A percentile compares a stretch with the other conserved stretches of the same genome.
Evolutionary conservation across 2,888 invertebrate genomes (phyloP).

Genomic region (Psylliodes chrysocephalus): DNA sequence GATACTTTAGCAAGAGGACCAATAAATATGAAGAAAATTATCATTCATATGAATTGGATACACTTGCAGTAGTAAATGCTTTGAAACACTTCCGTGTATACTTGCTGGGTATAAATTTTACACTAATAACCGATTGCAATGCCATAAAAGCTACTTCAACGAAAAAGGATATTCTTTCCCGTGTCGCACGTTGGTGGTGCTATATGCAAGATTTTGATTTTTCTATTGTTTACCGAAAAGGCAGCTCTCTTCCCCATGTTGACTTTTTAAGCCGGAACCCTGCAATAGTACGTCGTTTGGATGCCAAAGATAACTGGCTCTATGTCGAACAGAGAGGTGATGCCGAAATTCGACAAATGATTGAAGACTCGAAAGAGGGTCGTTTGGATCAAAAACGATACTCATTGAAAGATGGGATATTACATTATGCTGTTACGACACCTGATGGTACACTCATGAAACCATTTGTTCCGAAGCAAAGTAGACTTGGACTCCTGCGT

Average conservation of each 20-base stretch:
- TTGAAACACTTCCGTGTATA: no score
- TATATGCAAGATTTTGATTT: slow-evolving; percentile 45
- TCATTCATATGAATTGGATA: no score
- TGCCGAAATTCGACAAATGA: slow-evolving; percentile 13
- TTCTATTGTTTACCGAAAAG: slow-evolving; percentile 35
- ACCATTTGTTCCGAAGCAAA: slow-evolving; percentile 40
- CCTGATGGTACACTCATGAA: slow-evolving; percentile 14
- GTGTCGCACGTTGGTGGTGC: slow-evolving; percentile 46
- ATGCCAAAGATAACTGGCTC: background rate
- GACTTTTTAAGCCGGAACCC: no score
- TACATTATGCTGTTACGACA: slow-evolving; percentile 21
- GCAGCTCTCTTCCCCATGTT: background rate
- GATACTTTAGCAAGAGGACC: background rate
- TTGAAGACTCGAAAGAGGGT: slow-evolving; percentile 27
- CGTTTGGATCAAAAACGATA: slow-evolving; percentile 33
- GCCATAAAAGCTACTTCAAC: slow-evolving; percentile 48
- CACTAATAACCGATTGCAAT: slow-evolving; percentile 42
- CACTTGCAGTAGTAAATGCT: no score
- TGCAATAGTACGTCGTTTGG: background rate
- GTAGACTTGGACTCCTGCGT: slow-evolving; percentile 42
- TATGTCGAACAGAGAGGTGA: background rate
- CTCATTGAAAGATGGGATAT: slow-evolving; percentile 30
- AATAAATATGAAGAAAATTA: no score
- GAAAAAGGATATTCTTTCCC: slow-evolving; percentile 46
- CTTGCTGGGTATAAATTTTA: background rate